phyloP scores from a whole-genome alignment of 53 echinoderm and acorn worm species.

The Henricia sp. region DNA sequence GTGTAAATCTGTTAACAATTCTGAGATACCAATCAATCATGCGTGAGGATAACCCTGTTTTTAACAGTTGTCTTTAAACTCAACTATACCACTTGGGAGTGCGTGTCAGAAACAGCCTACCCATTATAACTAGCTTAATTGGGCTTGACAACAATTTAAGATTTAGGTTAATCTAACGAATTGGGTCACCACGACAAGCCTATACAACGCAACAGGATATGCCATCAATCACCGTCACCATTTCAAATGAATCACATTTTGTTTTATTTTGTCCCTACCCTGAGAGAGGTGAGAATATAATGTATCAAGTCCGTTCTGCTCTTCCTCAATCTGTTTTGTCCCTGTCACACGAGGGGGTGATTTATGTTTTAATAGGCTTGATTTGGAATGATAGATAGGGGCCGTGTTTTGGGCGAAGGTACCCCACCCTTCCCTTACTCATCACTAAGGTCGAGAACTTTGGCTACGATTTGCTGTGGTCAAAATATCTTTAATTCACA shows the following conservation, averaged over 20 bases:
- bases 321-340: neutral
- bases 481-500: too few species aligned
- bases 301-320: slow-evolving; percentile 1
- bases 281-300: neutral
- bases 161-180: slow-evolving; percentile 15
- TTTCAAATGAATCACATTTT: slow-evolving; percentile 36
- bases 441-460: too few species aligned
- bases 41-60: too few species aligned
- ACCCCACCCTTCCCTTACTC: neutral
- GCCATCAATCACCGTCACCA: slow-evolving; percentile 6
- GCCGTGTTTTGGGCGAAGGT: too few species aligned
- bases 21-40: too few species aligned
- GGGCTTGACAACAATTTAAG: slow-evolving; percentile 30
- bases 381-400: neutral
- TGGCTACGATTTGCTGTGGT: too few species aligned
- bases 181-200: slow-evolving; percentile 49
- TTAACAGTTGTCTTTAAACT: too few species aligned
- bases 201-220: slow-evolving; percentile 14
- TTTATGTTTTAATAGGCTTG: neutral
- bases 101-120: too few species aligned
- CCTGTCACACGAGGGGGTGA: neutral
- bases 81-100: too few species aligned
- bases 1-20: too few species aligned
- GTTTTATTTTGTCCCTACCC: neutral
- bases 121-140: too few species aligned